A percentile compares a stretch with the other conserved stretches of the same genome.
Evolutionary conservation across 2,113 vertebrate genomes (phyloP).

Genomic region (Pollimyrus isidori): DNA sequence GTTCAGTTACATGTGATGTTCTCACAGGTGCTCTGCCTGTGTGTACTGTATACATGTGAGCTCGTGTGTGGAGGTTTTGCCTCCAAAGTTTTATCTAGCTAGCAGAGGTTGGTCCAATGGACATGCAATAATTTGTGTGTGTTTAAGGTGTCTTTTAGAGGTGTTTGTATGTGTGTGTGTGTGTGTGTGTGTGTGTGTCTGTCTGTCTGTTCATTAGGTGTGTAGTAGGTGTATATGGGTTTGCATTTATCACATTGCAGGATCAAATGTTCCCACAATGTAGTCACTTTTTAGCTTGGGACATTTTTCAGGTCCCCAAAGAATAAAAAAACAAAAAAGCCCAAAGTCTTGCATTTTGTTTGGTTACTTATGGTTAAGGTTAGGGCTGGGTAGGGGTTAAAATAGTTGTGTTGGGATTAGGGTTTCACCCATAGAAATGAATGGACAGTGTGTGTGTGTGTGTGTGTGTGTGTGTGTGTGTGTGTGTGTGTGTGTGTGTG

Average conservation of each 20-base stretch:
- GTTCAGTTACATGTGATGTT: neutral
- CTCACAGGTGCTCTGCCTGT: neutral
- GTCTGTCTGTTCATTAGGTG: neutral
- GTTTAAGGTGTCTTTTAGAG: neutral
- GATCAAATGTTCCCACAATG: neutral
- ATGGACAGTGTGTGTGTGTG: neutral
- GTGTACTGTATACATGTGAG: neutral
- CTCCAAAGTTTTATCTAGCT: neutral
- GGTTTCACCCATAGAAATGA: neutral
- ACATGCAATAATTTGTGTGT: neutral
- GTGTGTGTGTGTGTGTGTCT: neutral
- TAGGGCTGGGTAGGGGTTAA: neutral
- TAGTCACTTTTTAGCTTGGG: neutral
- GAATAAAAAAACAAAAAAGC: no score
- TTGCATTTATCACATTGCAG: neutral
- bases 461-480: neutral
- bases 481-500: neutral
- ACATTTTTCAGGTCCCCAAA: no score
- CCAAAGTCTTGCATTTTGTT: neutral
- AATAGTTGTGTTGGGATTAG: neutral
- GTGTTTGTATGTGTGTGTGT: neutral
- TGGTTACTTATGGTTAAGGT: neutral
- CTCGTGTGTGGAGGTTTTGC: neutral
- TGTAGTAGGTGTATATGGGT: neutral
- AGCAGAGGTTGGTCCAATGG: neutral